Evolutionary conservation across 2,113 vertebrate genomes (phyloP), one percentile per base, ranked within the genome.

Genomic region (Barbus barbus): DNA sequence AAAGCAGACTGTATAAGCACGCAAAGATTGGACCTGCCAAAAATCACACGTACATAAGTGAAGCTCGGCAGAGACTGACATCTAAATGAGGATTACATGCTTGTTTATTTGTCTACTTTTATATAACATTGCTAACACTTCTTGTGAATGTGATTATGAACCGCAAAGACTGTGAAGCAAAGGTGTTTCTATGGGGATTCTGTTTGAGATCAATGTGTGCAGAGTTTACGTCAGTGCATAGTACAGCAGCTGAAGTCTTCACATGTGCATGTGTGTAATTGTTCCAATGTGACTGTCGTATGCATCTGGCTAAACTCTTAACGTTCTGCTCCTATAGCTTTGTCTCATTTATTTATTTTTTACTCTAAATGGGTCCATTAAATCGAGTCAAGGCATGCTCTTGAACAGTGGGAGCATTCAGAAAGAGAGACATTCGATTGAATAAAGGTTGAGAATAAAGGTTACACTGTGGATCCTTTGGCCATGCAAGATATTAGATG

Each of bases 1-100:
- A 51, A 86, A 73, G 22, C 24, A 67, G 41, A 4, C 58, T 9
- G n/a, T 22, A 28, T 1, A n/a, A 61, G 38, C 82, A 60, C 16
- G 46, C 33, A 76, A 60, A 14, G 65, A 53, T 24, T 13, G 28
- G 24, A 82, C 14, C 71, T 84, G 91, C 89, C 90, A 92, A 89
- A 91, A 91, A 83, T 91, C 91, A 90, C 91, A 92, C 86, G 72
- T 90, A 60, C 61, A 79, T 48, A 82, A 82, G 84, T 83, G 86
- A 44, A 78, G 83, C 36, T 13, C 78, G 71, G 58, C 61, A 87
- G 79, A 85, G 88, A 61, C 58, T 61, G 12, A 61, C 53, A 38
- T 58, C n/a, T 48, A 65, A 65, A 65, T 48, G 41, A 46, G 18
- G 18, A 44, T 60, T 78, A 36, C 60, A 36, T 1, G 18, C 28